Evolutionary conservation across 2,797 vertebrate genomes (phyloP).

Genomic region (Xenops minutus): DNA sequence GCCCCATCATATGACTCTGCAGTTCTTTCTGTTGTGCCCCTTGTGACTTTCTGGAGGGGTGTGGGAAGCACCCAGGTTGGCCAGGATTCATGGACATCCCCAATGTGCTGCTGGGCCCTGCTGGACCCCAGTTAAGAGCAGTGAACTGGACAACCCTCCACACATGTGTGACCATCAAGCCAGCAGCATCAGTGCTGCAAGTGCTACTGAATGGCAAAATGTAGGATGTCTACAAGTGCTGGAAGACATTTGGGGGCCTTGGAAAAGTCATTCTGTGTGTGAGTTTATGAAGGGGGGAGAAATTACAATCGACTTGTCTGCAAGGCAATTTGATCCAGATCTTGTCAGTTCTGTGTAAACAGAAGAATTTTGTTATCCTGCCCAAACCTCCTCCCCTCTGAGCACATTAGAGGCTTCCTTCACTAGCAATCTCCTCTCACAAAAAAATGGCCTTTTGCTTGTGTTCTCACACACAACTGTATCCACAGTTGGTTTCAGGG

Average conservation of each 20-base stretch:
- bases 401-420: background rate
- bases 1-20: fast-evolving
- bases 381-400: background rate
- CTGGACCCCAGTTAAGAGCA: background rate
- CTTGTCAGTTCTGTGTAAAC: background rate
- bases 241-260: background rate
- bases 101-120: fast-evolving
- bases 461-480: background rate
- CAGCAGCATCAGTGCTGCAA: background rate
- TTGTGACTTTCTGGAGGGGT: fast-evolving
- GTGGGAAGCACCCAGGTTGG: background rate
- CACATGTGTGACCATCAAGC: background rate
- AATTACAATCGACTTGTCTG: background rate
- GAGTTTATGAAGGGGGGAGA: background rate
- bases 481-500: background rate
- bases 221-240: background rate
- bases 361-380: background rate
- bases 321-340: background rate
- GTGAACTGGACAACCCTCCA: background rate
- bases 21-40: background rate
- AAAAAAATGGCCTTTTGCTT: background rate
- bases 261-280: background rate
- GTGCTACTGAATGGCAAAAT: background rate
- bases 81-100: background rate
- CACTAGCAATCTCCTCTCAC: background rate